Percentiles rank a stretch among this genome's conserved stretches.
These are phyloP conservation scores for Calcarius lapponicus DNA, from an alignment of 2,797 vertebrate species.

Conservation along the genomic window DNA sequence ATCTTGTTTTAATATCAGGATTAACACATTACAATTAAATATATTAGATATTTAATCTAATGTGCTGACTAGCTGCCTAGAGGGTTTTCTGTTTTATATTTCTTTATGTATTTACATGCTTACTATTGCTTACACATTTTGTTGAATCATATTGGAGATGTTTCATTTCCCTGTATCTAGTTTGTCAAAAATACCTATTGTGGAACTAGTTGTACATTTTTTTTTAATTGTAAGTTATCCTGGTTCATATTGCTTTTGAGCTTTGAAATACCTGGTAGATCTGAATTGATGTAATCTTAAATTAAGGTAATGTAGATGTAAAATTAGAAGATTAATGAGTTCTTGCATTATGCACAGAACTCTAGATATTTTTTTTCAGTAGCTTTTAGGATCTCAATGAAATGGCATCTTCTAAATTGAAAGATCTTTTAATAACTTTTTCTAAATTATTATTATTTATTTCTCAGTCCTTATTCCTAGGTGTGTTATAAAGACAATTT, in stretches of 20 bases:
- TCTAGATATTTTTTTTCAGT: neutral
- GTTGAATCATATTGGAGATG: neutral
- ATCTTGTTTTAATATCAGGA: neutral
- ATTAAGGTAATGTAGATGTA: neutral
- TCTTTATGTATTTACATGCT: neutral
- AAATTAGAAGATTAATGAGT: neutral
- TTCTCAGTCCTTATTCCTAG: neutral
- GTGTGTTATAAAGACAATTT: neutral
- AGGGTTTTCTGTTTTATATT: neutral
- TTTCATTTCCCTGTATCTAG: neutral
- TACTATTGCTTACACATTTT: neutral
- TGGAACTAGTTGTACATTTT: neutral
- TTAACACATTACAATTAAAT: neutral
- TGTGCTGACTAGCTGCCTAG: neutral
- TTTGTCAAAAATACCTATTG: neutral
- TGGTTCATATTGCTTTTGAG: neutral
- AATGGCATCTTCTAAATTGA: neutral
- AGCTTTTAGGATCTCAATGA: neutral
- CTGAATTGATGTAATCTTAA: neutral
- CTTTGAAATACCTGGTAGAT: neutral
- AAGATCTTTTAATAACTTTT: neutral
- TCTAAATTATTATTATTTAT: neutral
- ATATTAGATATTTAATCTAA: neutral
- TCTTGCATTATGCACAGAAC: neutral
- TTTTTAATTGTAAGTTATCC: neutral